Conservation (phyloP, 1,140 invertebrate species). For the Leptestheria dahalacensis region DNA sequence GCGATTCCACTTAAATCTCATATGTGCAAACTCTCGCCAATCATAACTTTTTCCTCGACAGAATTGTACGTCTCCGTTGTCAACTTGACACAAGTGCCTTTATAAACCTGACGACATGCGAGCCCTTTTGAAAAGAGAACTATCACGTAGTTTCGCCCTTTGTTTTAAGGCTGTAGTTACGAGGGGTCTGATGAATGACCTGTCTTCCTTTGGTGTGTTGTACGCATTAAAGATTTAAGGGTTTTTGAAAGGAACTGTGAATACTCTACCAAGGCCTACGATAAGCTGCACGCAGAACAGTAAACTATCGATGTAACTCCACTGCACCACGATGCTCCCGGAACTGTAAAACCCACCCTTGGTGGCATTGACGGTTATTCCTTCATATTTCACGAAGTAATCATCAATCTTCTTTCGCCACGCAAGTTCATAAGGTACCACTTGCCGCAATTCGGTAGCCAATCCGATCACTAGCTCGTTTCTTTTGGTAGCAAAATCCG, state of each 20-base stretch:
- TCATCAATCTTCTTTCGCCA: slow-evolving; percentile 21
- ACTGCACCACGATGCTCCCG: background rate
- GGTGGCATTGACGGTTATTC: slow-evolving; percentile 6
- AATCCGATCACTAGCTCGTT: slow-evolving; percentile 20
- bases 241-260: background rate
- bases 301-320: slow-evolving; percentile 10
- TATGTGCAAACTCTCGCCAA: no score
- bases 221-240: no score
- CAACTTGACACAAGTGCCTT: no score
- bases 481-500: slow-evolving; percentile 15
- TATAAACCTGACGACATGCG: background rate
- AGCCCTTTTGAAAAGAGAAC: no score
- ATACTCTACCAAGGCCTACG: slow-evolving; percentile 1
- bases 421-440: slow-evolving; percentile 21
- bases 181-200: no score
- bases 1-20: no score
- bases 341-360: slow-evolving; percentile 2
- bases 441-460: slow-evolving; percentile 21
- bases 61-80: no score
- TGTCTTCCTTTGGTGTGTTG: no score
- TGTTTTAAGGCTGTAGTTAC: no score
- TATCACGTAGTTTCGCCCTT: no score
- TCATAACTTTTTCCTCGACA: no score
- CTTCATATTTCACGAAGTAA: slow-evolving; percentile 17
- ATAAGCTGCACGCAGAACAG: slow-evolving; percentile 9